A percentile compares a stretch with the other conserved stretches of the same genome.
phyloP scores from a whole-genome alignment of 2,113 vertebrate species.

The Psophia crepitans region DNA sequence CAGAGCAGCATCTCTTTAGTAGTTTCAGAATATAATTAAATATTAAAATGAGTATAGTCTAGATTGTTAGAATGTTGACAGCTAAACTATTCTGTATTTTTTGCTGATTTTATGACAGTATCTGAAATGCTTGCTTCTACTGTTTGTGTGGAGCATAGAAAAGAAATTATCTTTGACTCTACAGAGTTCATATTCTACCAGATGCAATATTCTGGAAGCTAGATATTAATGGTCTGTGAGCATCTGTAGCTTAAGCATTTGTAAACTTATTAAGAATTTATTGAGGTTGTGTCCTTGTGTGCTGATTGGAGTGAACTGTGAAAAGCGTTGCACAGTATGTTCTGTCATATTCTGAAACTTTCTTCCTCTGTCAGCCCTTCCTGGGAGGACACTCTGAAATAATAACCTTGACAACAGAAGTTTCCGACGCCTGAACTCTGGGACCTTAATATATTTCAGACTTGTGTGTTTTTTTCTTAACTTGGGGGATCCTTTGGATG shows the following conservation, averaged over 20 bases:
- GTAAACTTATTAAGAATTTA: constrained; percentile 49
- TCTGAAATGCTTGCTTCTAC: background rate
- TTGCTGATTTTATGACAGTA: background rate
- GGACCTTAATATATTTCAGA: background rate
- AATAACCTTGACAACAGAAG: background rate
- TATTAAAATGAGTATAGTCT: background rate
- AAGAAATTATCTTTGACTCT: background rate
- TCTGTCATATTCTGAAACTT: background rate
- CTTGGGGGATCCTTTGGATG: background rate
- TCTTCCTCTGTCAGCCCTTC: background rate
- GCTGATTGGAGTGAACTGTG: background rate
- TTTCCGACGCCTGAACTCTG: background rate
- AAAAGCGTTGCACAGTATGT: background rate
- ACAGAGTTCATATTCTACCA: background rate
- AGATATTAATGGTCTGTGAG: background rate
- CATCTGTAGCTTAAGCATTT: constrained; percentile 4
- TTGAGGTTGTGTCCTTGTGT: constrained; percentile 25
- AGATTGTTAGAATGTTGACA: background rate
- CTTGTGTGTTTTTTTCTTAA: background rate
- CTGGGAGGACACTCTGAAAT: background rate
- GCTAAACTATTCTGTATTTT: background rate
- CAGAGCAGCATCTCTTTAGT: background rate
- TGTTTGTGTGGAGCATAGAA: background rate
- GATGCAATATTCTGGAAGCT: background rate
- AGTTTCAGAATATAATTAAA: constrained; percentile 1